phyloP scores from a whole-genome alignment of 2,888 invertebrate species.

The Tipula lateralis region DNA sequence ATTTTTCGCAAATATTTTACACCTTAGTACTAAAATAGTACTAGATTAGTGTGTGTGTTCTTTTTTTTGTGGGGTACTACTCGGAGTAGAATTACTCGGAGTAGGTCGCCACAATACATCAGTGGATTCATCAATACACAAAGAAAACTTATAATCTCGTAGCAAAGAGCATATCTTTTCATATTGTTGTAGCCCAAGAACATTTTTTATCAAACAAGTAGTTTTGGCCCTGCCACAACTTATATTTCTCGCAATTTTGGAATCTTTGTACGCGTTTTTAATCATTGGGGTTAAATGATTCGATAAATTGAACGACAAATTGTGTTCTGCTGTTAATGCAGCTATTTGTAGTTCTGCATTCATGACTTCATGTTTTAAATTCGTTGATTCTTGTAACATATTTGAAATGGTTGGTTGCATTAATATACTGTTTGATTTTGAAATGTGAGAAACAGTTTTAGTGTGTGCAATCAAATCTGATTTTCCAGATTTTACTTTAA shows the following conservation, averaged over 20 bases:
- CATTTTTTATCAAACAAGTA: constrained; percentile 20
- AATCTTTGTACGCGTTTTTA: constrained; percentile 2
- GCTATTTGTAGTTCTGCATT: too few species aligned
- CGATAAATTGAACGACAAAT: constrained; percentile 25
- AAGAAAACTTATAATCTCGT: too few species aligned
- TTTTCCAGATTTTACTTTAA: neutral
- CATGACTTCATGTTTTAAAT: neutral
- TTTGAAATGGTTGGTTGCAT: neutral
- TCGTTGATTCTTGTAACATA: neutral
- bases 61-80: too few species aligned
- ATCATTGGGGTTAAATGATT: constrained; percentile 9
- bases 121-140: too few species aligned
- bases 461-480: too few species aligned
- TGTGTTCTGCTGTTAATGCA: constrained; percentile 27
- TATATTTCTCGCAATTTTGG: constrained; percentile 25
- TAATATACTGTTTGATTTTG: neutral
- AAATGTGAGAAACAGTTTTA: neutral
- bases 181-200: neutral
- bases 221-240: neutral
- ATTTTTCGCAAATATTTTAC: too few species aligned
- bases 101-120: too few species aligned
- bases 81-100: too few species aligned
- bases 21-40: too few species aligned
- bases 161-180: neutral
- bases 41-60: too few species aligned